Evolutionary conservation across 2,113 vertebrate genomes (phyloP).

Genomic region (Lampris incognitus): DNA sequence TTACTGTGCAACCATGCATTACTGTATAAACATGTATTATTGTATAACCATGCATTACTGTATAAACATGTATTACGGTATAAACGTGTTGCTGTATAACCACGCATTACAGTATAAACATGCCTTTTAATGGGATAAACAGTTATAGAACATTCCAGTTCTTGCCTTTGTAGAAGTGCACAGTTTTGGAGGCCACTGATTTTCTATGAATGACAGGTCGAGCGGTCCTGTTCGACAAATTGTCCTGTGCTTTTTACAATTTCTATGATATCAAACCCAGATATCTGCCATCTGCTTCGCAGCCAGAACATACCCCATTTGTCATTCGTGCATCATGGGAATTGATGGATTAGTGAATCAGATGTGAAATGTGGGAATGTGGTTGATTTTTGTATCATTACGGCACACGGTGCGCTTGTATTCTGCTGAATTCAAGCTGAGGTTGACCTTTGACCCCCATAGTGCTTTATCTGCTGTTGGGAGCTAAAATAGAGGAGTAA

Average conservation of each 20-base stretch:
- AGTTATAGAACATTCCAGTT: no score
- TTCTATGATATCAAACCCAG: conserved; percentile 37
- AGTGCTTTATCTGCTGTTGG: no score
- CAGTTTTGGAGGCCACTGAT: background rate
- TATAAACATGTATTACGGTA: no score
- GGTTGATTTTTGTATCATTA: conserved; percentile 8
- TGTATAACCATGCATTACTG: no score
- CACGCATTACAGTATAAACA: no score
- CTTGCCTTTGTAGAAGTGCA: background rate
- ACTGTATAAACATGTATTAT: no score
- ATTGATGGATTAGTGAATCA: conserved; percentile 19
- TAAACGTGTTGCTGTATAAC: no score
- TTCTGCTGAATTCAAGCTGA: background rate
- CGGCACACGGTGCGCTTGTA: conserved; percentile 4
- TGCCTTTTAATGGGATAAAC: no score
- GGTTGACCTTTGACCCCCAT: conserved; percentile 6
- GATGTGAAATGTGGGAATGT: conserved; percentile 20
- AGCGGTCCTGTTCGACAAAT: background rate
- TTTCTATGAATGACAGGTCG: background rate
- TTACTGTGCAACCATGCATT: no score
- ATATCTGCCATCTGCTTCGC: background rate
- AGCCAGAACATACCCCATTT: conserved; percentile 34
- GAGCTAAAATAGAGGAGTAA: background rate
- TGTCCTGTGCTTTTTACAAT: background rate
- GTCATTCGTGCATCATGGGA: conserved; percentile 13